Base-by-base conservation (phyloP, 2,888 invertebrate genomes). In the Gisinianus flammeolus region DNA sequence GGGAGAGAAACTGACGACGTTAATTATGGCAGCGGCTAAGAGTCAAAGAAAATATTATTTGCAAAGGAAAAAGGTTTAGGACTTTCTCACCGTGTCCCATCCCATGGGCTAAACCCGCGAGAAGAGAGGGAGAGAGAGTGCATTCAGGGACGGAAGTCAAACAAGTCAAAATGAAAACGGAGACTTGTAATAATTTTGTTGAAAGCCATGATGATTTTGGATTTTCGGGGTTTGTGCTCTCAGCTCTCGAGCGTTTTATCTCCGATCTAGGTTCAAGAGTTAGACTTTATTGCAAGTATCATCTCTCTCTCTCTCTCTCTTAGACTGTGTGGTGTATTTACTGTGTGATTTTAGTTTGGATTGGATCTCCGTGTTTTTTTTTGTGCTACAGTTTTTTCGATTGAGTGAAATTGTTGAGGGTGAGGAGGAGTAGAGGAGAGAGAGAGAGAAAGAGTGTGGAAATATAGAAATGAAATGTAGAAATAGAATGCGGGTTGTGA, bases 151-250 rank as follows among this genome's bases (percentile, higher is more conserved):
- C 74, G 74, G 74, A 74, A 74, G 74, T 74, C 54, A 54, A 72
- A n/a, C n/a, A n/a, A n/a, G n/a, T n/a, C n/a, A n/a, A n/a, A n/a
- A n/a, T n/a, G n/a, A n/a, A n/a, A n/a, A 54, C 58, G 44, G 66
- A 74, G 74, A 74, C 74, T 74, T 66, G 74, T 74, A 74, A 74
- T 74, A 74, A 74, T 74, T 74, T 35, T 74, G 73, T 64, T 74
- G 74, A 74, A 74, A 74, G 44, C 26, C 31, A 58, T 31, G 67
- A 16, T 33, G n/a, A 22, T 58, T 24, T 58, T 31, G n/a, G 31
- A 64, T 22, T 16, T 58, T 24, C 26, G 58, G 22, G n/a, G n/a
- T n/a, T n/a, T 19, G 52, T 12, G 52, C 52, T 44, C 52, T 44
- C 52, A 10, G 10, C 52, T n/a, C 16, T 44, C 52, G 52, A 16